Conservation (phyloP, 1,140 invertebrate genomes). For the Drosophila repletoides region DNA sequence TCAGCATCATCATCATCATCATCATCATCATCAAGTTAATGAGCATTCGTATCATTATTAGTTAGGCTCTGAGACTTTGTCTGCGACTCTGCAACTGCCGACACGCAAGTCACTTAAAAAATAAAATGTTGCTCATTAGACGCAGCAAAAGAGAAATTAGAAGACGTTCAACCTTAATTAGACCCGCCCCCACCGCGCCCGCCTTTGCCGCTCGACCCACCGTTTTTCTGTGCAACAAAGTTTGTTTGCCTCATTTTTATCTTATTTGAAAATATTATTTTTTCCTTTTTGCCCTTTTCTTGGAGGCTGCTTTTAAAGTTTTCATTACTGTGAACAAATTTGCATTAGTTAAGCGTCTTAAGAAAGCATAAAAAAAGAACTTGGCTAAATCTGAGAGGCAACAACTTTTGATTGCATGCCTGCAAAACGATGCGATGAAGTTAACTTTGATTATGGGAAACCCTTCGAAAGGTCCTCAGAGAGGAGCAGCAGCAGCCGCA, state of each 20-base stretch:
- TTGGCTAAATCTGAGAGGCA: constrained; percentile 14
- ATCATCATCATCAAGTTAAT: constrained; percentile 26
- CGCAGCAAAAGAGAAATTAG: constrained; percentile 57
- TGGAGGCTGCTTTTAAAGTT: constrained; percentile 63
- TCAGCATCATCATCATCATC: constrained; percentile 22
- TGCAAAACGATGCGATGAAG: constrained; percentile 21
- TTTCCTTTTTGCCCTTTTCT: constrained; percentile 39
- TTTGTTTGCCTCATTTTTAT: constrained; percentile 50
- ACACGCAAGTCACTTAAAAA: constrained; percentile 72
- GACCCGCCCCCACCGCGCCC: constrained; percentile 7
- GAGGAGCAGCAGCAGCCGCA: too few relatives aligned
- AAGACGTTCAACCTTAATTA: constrained; percentile 72
- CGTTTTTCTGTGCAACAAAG: constrained; percentile 37
- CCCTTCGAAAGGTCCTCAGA: too few relatives aligned
- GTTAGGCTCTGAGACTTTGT: constrained; percentile 23
- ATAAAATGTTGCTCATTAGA: constrained; percentile 75
- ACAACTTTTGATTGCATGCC: constrained; percentile 54
- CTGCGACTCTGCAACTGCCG: too few relatives aligned
- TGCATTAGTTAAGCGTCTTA: constrained; percentile 40
- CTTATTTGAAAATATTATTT: constrained; percentile 47
- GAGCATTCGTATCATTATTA: constrained; percentile 38
- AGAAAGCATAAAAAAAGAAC: constrained; percentile 1
- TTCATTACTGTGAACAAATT: constrained; percentile 41
- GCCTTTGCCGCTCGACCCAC: not conserved
- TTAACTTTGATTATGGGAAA: constrained; percentile 40